Evolutionary conservation across 2,113 vertebrate genomes (phyloP).

Genomic region (Corythaeola cristata): DNA sequence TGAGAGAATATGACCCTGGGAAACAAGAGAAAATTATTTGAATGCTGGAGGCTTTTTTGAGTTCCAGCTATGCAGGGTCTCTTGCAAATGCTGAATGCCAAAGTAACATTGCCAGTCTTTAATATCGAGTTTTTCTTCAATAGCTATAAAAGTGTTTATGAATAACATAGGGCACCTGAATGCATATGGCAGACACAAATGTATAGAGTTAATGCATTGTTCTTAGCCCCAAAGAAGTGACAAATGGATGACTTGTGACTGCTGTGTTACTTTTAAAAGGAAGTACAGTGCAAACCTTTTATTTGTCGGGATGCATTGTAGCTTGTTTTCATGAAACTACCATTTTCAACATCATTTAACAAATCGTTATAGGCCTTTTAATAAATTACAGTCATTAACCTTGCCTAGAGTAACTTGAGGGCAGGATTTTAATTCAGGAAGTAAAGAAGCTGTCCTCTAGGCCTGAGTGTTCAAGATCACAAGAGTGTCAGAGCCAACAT

Average conservation of each 20-base stretch:
- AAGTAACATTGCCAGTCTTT: neutral
- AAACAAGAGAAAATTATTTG: neutral
- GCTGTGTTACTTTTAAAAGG: neutral
- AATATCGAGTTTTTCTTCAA: neutral
- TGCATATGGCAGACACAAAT: neutral
- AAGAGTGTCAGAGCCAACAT: neutral
- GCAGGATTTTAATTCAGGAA: conserved; percentile 19
- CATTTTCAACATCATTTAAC: conserved; percentile 50
- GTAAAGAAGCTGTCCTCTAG: conserved; percentile 24
- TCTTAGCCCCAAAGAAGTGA: neutral
- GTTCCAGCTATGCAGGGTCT: neutral
- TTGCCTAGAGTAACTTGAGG: neutral
- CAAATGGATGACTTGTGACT: neutral
- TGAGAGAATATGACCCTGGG: neutral
- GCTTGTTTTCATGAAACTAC: neutral
- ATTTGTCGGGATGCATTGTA: neutral
- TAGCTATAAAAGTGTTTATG: neutral
- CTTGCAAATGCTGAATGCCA: neutral
- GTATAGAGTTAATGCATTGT: neutral
- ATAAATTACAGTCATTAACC: conserved; percentile 42
- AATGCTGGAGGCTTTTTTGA: neutral
- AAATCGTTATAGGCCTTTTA: conserved; percentile 28
- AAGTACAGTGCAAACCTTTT: neutral
- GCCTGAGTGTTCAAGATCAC: neutral
- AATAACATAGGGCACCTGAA: neutral